Conservation (phyloP, 2,113 vertebrate species). For the Oryzias woworae region DNA sequence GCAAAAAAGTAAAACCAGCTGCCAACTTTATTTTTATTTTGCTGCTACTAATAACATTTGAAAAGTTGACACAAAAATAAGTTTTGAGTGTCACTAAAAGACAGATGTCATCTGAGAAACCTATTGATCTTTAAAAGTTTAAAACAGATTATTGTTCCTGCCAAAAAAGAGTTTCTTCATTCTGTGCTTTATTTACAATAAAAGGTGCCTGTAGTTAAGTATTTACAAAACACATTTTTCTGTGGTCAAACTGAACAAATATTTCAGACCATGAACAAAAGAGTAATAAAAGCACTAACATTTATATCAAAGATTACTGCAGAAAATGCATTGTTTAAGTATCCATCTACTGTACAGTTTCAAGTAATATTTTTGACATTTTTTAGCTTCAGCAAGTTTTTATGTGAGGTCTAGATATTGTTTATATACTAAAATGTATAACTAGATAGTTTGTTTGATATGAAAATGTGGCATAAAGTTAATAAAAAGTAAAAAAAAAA, state of each 20-base stretch:
- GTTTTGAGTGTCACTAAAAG: too few species aligned
- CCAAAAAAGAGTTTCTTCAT: background rate
- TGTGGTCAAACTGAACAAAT: background rate
- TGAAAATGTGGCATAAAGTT: too few species aligned
- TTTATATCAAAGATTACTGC: background rate
- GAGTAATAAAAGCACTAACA: background rate
- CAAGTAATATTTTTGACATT: background rate
- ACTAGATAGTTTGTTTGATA: too few species aligned
- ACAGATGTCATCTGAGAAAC: too few species aligned
- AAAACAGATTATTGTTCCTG: too few species aligned
- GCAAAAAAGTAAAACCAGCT: background rate
- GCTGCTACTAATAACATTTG: too few species aligned
- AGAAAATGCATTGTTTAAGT: background rate
- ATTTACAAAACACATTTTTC: background rate
- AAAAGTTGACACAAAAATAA: too few species aligned
- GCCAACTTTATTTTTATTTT: background rate
- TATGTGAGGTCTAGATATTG: background rate
- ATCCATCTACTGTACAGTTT: background rate
- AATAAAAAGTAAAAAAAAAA: background rate
- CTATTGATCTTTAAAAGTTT: too few species aligned
- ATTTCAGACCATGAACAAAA: background rate
- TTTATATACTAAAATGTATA: background rate
- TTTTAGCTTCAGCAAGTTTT: background rate
- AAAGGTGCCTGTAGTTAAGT: background rate
- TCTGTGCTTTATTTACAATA: background rate